These are phyloP conservation scores for Sebastes iracundus DNA, from an alignment of 2,797 vertebrate genomes.

Conservation along the genomic window DNA sequence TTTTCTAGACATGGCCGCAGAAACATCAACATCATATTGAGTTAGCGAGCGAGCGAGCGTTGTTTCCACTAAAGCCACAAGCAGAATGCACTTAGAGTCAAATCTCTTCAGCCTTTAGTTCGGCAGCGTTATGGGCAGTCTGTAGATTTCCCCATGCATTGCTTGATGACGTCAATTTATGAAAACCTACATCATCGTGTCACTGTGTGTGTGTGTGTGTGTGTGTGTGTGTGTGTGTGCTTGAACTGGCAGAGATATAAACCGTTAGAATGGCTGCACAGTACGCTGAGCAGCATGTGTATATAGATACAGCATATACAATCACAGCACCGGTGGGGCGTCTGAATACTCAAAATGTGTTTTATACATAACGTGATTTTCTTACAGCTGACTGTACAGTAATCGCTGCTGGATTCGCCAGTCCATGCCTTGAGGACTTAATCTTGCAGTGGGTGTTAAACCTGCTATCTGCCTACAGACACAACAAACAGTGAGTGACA, in stretches of 20 bases:
- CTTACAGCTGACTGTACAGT: neutral
- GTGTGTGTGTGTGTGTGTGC: neutral
- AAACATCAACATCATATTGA: conserved; percentile 10
- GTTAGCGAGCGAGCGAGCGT: neutral
- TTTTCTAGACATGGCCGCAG: conserved; percentile 16
- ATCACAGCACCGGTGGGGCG: neutral
- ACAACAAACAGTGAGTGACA: neutral
- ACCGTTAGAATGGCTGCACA: neutral
- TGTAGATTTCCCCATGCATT: conserved; percentile 9
- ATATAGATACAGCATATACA: neutral
- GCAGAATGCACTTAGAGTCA: conserved; percentile 24
- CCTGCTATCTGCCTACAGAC: neutral
- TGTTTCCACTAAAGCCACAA: conserved; percentile 12
- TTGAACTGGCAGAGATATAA: neutral
- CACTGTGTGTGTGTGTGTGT: neutral
- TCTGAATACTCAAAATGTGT: neutral
- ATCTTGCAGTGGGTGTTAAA: neutral
- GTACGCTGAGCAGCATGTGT: neutral
- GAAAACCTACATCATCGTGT: conserved; percentile 1
- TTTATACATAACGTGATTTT: neutral
- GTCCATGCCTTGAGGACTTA: neutral
- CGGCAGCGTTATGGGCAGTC: neutral
- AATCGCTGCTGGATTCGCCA: neutral
- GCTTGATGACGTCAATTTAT: neutral
- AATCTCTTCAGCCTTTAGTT: conserved; percentile 11